Percentiles rank a stretch among this genome's conserved stretches.
Evolutionary conservation across 2,888 invertebrate species (phyloP).

Genomic region (Maniola hyperantus): DNA sequence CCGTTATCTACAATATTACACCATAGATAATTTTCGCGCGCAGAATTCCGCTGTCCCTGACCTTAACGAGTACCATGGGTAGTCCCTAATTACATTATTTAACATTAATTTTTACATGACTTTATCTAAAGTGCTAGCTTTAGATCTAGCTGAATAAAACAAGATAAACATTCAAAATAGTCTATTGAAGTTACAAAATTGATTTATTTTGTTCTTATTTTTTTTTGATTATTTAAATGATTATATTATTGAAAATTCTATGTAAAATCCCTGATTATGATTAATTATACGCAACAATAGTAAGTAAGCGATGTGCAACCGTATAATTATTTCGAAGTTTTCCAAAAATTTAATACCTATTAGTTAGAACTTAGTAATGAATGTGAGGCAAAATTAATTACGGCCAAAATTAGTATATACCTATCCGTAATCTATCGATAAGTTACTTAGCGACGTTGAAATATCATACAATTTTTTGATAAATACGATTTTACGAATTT

Average conservation of each 20-base stretch:
- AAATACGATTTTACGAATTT: too few relatives aligned
- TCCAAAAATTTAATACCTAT: too few relatives aligned
- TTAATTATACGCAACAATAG: not conserved
- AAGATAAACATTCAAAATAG: constrained; percentile 13
- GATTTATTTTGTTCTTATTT: not conserved
- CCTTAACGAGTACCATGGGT: too few relatives aligned
- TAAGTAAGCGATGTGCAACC: not conserved
- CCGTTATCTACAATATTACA: too few relatives aligned
- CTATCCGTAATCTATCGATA: too few relatives aligned
- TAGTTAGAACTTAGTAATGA: too few relatives aligned
- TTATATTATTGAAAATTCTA: not conserved
- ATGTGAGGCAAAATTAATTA: not conserved
- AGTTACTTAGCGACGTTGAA: too few relatives aligned
- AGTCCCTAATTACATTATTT: not conserved
- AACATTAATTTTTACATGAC: not conserved
- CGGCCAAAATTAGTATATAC: not conserved
- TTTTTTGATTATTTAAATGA: not conserved
- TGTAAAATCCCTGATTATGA: not conserved
- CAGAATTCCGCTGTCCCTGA: too few relatives aligned
- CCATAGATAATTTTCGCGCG: too few relatives aligned
- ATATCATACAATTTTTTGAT: too few relatives aligned
- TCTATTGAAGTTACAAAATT: not conserved
- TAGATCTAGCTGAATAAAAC: not conserved
- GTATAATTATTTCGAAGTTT: too few relatives aligned
- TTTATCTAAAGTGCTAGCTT: not conserved